These are phyloP conservation scores for Penaeus chinensis DNA, from an alignment of 1,140 invertebrate genomes.

Conservation along the genomic window DNA sequence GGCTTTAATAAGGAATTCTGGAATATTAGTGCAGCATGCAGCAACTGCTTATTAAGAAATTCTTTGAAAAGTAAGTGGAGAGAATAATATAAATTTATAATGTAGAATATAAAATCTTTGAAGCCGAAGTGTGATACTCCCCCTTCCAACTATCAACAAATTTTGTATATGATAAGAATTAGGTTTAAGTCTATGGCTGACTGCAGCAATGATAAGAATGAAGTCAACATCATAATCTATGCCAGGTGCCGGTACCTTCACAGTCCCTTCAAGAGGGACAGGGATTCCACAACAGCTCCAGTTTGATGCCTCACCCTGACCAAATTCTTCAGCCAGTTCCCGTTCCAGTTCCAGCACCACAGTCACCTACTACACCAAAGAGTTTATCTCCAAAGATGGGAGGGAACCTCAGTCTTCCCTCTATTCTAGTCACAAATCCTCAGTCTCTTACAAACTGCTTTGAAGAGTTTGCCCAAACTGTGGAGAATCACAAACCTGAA, in stretches of 20 bases:
- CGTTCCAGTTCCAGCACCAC: background rate
- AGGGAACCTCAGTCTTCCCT: conserved; percentile 15
- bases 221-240: conserved; percentile 30
- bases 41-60: too few relatives aligned
- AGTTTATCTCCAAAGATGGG: background rate
- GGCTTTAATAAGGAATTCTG: too few relatives aligned
- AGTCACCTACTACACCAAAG: background rate
- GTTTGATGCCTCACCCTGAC: background rate
- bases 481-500: conserved; percentile 41
- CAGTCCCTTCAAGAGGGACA: conserved; percentile 4
- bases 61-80: too few relatives aligned
- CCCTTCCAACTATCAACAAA: too few relatives aligned
- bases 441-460: conserved; percentile 63
- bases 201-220: background rate
- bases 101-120: too few relatives aligned
- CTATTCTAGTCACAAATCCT: conserved; percentile 61
- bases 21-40: too few relatives aligned
- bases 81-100: too few relatives aligned
- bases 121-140: too few relatives aligned
- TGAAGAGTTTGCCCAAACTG: conserved; percentile 44
- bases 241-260: conserved; percentile 24
- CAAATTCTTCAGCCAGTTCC: background rate
- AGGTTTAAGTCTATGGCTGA: background rate
- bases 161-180: background rate
- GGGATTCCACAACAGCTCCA: conserved; percentile 3